Evolutionary conservation across 2,888 invertebrate species (phyloP), one percentile per base, ranked within the genome.

Genomic region (Biston stratarius): DNA sequence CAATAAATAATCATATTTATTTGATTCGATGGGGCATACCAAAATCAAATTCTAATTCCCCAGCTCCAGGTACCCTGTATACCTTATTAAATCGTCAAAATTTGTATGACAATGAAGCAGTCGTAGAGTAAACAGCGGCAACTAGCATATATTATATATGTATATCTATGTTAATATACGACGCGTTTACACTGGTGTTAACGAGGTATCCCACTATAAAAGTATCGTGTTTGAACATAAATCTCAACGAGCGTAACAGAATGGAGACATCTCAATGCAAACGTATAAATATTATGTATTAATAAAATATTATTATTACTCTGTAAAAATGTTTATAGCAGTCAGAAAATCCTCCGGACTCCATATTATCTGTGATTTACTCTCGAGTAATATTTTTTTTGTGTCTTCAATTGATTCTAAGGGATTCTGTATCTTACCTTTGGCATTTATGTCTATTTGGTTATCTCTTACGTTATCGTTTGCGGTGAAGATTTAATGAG

Each of bases 141-240:
- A 73, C 66, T 76, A 82, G 89, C 89, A 92, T 91, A 88, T 91
- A 85, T 90, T 82, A 76, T 74, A 34, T 51, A 15, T 42, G 36
- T 52, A 34, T 60, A 38, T 51, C 91, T 59, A 59, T 55, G 48
- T 51, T 92, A 88, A 91, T 86, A 91, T 83, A 77, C 73, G 73
- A 70, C 72, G 88, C 90, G 77, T 90, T 91, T 87, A 94, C 92
- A 90, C 80, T 82, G 84, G 93, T 91, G 93, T 92, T 94, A 94
- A 94, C 92, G 92, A 94, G 88, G 76, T 78, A 80, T 77, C 83
- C 86, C 83, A 77, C 89, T 83, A 91, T 91, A 92, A 92, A 93
- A 87, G 83, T 86, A 85, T 90, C 90, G 87, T 88, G 82, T 83
- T 77, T 79, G 77, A 68, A 86, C 87, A 92, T 93, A 93, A 93